phyloP scores from a whole-genome alignment of 2,797 vertebrate genomes.

The Acrocephalus scirpaceus region DNA sequence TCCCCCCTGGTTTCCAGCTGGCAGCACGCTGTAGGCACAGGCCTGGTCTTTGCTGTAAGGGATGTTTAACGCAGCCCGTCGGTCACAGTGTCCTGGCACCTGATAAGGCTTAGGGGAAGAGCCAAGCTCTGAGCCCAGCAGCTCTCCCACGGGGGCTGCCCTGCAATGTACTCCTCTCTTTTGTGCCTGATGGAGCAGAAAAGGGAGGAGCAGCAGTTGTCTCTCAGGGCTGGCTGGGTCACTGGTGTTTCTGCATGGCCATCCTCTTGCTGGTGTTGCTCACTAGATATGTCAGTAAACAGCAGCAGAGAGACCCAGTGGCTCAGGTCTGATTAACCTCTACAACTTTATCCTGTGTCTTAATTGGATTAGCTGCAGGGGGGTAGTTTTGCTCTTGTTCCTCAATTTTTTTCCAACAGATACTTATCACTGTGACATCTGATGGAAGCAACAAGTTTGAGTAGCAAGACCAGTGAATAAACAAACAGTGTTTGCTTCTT shows the following conservation, averaged over 20 bases:
- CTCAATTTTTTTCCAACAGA: background rate
- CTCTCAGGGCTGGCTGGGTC: background rate
- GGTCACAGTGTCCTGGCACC: background rate
- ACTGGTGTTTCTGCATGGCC: background rate
- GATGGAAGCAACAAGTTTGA: background rate
- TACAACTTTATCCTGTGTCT: conserved; percentile 28
- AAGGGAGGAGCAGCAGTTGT: background rate
- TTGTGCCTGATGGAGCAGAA: background rate
- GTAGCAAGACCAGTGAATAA: background rate
- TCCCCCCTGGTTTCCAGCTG: background rate
- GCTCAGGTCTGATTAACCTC: conserved; percentile 59
- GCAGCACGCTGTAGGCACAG: background rate
- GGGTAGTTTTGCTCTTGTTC: background rate
- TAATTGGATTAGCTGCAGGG: conserved; percentile 49
- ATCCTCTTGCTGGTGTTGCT: background rate
- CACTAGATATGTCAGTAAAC: conserved; percentile 11
- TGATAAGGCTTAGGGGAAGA: background rate
- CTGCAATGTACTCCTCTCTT: background rate
- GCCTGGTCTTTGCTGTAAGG: background rate
- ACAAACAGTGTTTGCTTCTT: background rate
- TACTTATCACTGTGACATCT: conserved; percentile 17
- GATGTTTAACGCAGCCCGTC: fast-evolving
- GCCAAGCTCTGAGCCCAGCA: background rate
- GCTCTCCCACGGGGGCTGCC: background rate
- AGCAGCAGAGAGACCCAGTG: conserved; percentile 3